A percentile compares a stretch with the other conserved stretches of the same genome.
These are phyloP conservation scores for Drosophila lacteicornis DNA, from an alignment of 1,140 invertebrate species.

Conservation along the genomic window DNA sequence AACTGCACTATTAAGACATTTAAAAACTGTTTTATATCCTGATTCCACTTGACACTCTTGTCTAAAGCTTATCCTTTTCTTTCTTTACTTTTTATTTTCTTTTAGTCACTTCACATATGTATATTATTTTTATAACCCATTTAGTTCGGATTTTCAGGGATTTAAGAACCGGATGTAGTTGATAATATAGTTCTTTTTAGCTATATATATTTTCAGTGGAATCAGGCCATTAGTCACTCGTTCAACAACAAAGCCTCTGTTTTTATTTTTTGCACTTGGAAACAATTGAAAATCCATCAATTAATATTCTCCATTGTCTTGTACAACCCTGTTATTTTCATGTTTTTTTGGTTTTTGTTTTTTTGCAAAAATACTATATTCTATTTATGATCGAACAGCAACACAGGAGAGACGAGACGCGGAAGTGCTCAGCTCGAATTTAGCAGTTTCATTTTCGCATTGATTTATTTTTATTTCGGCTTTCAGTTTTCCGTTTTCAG, in stretches of 20 bases:
- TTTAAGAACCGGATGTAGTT: background rate
- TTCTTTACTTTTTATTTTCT: background rate
- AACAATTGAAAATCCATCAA: conserved; percentile 38
- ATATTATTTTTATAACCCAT: background rate
- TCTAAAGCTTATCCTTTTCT: background rate
- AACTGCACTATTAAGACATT: background rate
- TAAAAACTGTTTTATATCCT: background rate
- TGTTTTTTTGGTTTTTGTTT: background rate
- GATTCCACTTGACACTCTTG: background rate
- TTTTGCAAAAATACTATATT: conserved; percentile 45
- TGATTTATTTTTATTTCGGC: conserved; percentile 38
- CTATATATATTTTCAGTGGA: background rate
- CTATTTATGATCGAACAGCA: conserved; percentile 11
- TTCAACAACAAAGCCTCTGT: conserved; percentile 2
- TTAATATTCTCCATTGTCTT: conserved; percentile 41
- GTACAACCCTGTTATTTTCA: conserved; percentile 31
- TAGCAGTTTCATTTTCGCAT: conserved; percentile 32
- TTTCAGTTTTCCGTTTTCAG: conserved; percentile 34
- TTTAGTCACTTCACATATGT: conserved; percentile 1
- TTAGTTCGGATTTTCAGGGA: no score
- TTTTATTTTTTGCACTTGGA: conserved; percentile 21
- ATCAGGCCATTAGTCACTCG: conserved; percentile 13
- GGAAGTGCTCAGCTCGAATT: conserved; percentile 13
- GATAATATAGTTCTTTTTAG: background rate
- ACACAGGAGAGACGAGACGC: conserved; percentile 13